Evolutionary conservation across 37 sponge, comb jelly and placozoan genomes (phyloP), one percentile per base, ranked within the genome.

Genomic region (Spongilla lacustris): DNA sequence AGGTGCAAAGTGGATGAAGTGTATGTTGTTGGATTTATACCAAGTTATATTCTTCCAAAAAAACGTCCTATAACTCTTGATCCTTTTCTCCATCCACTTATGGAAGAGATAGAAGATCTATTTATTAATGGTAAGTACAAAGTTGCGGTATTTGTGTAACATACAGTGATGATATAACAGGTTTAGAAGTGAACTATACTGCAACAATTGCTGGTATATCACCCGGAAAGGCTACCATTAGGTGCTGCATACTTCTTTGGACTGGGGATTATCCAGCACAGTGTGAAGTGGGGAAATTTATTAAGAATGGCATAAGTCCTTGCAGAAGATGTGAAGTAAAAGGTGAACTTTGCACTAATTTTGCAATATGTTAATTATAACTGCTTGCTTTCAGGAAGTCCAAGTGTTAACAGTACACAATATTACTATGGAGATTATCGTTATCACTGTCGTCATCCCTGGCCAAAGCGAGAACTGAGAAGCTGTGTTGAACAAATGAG

Each of bases 181-280:
- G 81, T 58, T 31, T 81, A 31, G 69, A 66, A 28, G 81, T 81
- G 24, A 69, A 66, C 2, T 81, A 81, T 81, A 31, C 19, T 19
- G 30, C 22, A 66, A 4, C 29, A 17, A 67, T 81, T 66, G 69
- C 48, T 66, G 81, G 81, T 29, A 66, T 81, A 67, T 33, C 28
- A 67, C 81, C 81, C 67, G 81, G 81, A 28, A 13, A 26, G n/a
- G 81, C 69, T 34, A 58, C 27, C 32, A 50, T 81, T 29, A 14
- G 81, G 17, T 81, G 81, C 58, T n/a, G 58, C 25, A 28, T 81
- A 30, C 69, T 81, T 13, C 67, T 67, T 24, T 81, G 81, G 81
- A 81, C 81, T 66, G 81, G 81, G 4, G 81, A 81, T 66, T 34
- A 81, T 66, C 81, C 81, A 22, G 83, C 83, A 22, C 83, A 83